A percentile compares a stretch with the other conserved stretches of the same genome.
Conservation (phyloP, 2,797 vertebrate genomes). For the Spondyliosoma cantharus region DNA sequence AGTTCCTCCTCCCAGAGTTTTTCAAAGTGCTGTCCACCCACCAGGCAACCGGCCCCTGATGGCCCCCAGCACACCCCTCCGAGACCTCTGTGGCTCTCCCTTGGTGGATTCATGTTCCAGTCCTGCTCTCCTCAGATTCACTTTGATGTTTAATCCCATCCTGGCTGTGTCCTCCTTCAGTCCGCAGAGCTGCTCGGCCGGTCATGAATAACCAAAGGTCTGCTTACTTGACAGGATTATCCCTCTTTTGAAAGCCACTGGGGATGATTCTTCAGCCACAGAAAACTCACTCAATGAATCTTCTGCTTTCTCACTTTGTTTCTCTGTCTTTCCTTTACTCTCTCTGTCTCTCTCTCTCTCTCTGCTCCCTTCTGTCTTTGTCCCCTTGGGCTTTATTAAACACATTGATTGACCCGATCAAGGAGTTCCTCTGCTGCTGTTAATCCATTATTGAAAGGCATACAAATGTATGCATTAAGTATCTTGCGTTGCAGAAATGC, state of each 20-base stretch:
- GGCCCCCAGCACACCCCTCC: constrained; percentile 57
- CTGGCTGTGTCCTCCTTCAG: constrained; percentile 85
- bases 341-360: constrained; percentile 44
- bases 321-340: constrained; percentile 73
- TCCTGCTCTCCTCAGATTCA: constrained; percentile 73
- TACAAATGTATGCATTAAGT: constrained; percentile 19
- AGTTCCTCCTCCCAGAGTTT: constrained; percentile 51
- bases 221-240: constrained; percentile 87
- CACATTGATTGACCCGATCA: constrained; percentile 81
- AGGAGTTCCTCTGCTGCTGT: constrained; percentile 80
- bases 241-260: constrained; percentile 80
- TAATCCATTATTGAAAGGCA: constrained; percentile 65
- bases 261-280: constrained; percentile 82
- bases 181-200: constrained; percentile 77
- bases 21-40: constrained; percentile 64
- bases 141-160: constrained; percentile 89
- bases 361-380: constrained; percentile 77
- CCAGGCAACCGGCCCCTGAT: constrained; percentile 55
- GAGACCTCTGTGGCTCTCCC: constrained; percentile 65
- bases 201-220: constrained; percentile 90
- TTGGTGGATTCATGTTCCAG: constrained; percentile 69
- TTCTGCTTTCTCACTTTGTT: constrained; percentile 76
- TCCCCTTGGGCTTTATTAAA: constrained; percentile 78
- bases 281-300: constrained; percentile 83
- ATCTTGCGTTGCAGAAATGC: constrained; percentile 1